Evolutionary conservation across 2,888 invertebrate genomes (phyloP).

Genomic region (Calameuta filiformis): DNA sequence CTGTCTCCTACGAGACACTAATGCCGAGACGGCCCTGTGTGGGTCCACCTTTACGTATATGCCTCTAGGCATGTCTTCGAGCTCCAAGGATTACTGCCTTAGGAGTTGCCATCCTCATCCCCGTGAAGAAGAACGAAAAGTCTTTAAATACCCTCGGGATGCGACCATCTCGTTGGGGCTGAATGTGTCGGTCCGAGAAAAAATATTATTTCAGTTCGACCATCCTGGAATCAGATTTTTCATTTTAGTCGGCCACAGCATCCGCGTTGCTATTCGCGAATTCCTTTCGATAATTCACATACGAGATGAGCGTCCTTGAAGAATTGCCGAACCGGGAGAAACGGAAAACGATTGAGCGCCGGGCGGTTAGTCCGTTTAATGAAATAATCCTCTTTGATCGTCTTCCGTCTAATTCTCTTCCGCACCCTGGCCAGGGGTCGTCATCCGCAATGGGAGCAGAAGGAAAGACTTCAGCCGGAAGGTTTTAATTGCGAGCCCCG

Average conservation of each 20-base stretch:
- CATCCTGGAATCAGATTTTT: no score
- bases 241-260: no score
- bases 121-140: conserved; percentile 53
- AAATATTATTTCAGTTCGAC: conserved; percentile 55
- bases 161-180: conserved; percentile 46
- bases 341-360: neutral
- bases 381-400: conserved; percentile 64
- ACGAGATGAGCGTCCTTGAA: neutral
- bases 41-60: no score
- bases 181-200: conserved; percentile 59
- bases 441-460: conserved; percentile 41
- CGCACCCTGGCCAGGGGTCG: conserved; percentile 36
- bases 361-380: conserved; percentile 62
- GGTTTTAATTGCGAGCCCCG: conserved; percentile 60
- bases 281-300: neutral
- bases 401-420: conserved; percentile 35
- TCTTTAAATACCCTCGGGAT: conserved; percentile 64
- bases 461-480: conserved; percentile 60
- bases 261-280: neutral
- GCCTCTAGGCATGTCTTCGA: conserved; percentile 40
- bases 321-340: neutral
- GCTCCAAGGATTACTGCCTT: conserved; percentile 59
- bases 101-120: conserved; percentile 44
- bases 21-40: conserved; percentile 31
- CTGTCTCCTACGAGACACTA: conserved; percentile 38